Conservation (phyloP, 2,797 vertebrate genomes). For the Chaetodon trifasciatus region DNA sequence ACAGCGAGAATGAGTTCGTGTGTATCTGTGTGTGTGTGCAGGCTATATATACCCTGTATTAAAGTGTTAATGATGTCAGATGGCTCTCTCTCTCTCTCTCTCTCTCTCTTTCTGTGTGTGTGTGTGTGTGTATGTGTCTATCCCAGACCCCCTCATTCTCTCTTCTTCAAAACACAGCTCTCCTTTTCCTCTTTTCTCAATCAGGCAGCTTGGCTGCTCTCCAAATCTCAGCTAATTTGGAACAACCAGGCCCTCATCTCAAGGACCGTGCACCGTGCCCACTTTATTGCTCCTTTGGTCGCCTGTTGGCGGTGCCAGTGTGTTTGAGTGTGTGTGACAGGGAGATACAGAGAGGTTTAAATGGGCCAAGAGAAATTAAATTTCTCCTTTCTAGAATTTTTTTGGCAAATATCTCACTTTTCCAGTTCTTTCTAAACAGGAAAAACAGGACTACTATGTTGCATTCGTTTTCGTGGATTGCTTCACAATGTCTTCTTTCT, state of each 20-base stretch:
- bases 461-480: conserved; percentile 9
- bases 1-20: neutral
- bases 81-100: conserved; percentile 11
- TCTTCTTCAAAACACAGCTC: conserved; percentile 31
- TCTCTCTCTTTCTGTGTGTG: conserved; percentile 7
- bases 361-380: conserved; percentile 50
- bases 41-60: neutral
- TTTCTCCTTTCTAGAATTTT: conserved; percentile 24
- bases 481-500: conserved; percentile 34
- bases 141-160: neutral
- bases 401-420: conserved; percentile 34
- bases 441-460: conserved; percentile 21
- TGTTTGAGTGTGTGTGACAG: conserved; percentile 24
- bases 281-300: conserved; percentile 62
- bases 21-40: neutral
- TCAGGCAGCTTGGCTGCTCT: conserved; percentile 59
- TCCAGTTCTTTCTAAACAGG: conserved; percentile 28
- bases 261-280: conserved; percentile 62
- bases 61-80: neutral
- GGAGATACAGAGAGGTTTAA: conserved; percentile 33
- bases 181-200: conserved; percentile 30
- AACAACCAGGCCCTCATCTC: conserved; percentile 69
- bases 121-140: no score
- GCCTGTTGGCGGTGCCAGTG: conserved; percentile 25
- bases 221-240: conserved; percentile 71